These are phyloP conservation scores for Hippoglossus stenolepis DNA, from an alignment of 2,113 vertebrate species.

Conservation along the genomic window DNA sequence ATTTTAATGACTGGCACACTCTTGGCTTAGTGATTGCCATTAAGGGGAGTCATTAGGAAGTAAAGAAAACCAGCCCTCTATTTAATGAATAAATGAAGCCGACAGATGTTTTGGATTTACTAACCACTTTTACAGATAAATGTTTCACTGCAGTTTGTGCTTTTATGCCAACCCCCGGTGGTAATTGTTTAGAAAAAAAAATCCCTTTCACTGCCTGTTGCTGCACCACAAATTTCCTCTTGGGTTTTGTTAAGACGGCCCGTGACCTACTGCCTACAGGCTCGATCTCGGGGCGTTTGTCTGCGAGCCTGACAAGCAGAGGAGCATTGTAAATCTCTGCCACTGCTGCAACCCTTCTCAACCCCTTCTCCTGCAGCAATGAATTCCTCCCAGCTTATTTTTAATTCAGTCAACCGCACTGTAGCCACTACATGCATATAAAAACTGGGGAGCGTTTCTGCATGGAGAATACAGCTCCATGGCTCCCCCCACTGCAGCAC, in stretches of 20 bases:
- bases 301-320: conserved; percentile 49
- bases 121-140: conserved; percentile 56
- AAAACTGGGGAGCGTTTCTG: conserved; percentile 22
- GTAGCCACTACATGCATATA: conserved; percentile 61
- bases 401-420: conserved; percentile 68
- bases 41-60: conserved; percentile 63
- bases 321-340: conserved; percentile 54
- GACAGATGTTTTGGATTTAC: conserved; percentile 65
- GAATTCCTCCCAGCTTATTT: conserved; percentile 65
- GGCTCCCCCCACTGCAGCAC: conserved; percentile 60
- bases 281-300: conserved; percentile 22
- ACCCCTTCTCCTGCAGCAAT: conserved; percentile 34
- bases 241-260: conserved; percentile 41
- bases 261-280: conserved; percentile 28
- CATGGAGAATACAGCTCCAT: conserved; percentile 44
- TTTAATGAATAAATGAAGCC: conserved; percentile 63
- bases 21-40: conserved; percentile 55
- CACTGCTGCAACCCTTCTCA: conserved; percentile 38
- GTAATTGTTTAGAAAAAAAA: conserved; percentile 55
- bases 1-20: conserved; percentile 69
- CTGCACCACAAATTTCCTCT: conserved; percentile 60
- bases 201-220: conserved; percentile 28
- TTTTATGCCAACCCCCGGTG: conserved; percentile 30
- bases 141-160: conserved; percentile 43
- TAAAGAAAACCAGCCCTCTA: conserved; percentile 47